Evolutionary conservation across 1,140 invertebrate genomes (phyloP).

Genomic region (Meloidogyne hapla): DNA sequence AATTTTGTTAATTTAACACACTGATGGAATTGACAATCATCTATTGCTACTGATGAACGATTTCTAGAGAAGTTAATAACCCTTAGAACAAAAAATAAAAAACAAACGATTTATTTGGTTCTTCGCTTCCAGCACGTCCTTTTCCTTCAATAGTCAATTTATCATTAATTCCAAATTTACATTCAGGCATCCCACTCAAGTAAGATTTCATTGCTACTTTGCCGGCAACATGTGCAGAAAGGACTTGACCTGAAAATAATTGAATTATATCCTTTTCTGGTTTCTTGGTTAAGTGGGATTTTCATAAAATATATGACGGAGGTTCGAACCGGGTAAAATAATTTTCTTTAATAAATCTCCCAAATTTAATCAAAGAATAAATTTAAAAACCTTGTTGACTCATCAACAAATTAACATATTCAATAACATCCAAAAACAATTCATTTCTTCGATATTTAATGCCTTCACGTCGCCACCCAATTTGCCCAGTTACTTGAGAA

Average conservation of each 20-base stretch:
- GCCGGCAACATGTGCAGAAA: slow-evolving; percentile 97
- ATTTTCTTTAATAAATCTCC: neutral
- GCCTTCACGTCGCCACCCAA: slow-evolving; percentile 98
- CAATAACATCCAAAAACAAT: slow-evolving; percentile 95
- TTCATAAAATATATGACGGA: neutral
- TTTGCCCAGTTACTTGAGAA: slow-evolving; percentile 93
- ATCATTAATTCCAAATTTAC: slow-evolving; percentile 99
- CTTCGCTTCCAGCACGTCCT: slow-evolving; percentile 78
- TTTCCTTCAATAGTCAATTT: slow-evolving; percentile 99
- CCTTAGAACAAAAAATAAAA: no score
- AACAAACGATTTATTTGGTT: slow-evolving; percentile 72
- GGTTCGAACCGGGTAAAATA: neutral
- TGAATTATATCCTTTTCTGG: neutral
- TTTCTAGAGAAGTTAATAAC: no score
- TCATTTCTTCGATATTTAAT: slow-evolving; percentile 99
- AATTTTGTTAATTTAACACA: slow-evolving; percentile 99
- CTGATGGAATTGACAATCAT: slow-evolving; percentile 99
- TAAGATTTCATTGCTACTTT: slow-evolving; percentile 99
- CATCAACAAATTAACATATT: slow-evolving; percentile 98
- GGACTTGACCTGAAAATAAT: slow-evolving; percentile 80
- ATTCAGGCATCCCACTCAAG: slow-evolving; percentile 98
- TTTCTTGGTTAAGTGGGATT: slow-evolving; percentile 12
- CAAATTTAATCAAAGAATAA: neutral
- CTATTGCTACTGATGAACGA: slow-evolving; percentile 87
- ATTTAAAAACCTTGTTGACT: slow-evolving; percentile 82